Conservation (phyloP, 2,113 vertebrate species). For the Danionella cerebrum region DNA sequence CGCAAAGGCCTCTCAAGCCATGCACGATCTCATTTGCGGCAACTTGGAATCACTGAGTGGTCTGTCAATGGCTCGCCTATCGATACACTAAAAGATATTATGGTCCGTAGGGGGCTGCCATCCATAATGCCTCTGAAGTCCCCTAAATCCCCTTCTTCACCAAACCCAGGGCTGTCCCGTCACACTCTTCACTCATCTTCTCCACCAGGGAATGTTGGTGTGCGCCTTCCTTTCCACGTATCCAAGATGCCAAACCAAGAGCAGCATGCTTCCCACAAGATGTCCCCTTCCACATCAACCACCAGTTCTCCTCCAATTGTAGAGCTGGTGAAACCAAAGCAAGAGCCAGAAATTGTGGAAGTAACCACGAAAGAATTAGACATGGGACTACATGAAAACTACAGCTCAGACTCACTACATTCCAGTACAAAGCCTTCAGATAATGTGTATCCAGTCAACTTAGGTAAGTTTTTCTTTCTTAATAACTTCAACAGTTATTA, state of each 20-base stretch:
- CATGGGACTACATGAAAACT: slow-evolving; percentile 30
- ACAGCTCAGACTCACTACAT: slow-evolving; percentile 42
- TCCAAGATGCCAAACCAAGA: slow-evolving; percentile 52
- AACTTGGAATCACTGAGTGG: slow-evolving; percentile 95
- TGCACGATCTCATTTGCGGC: slow-evolving; percentile 86
- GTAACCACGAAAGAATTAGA: slow-evolving; percentile 47
- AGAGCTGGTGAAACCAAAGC: slow-evolving; percentile 58
- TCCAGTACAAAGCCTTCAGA: slow-evolving; percentile 54
- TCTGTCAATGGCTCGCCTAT: slow-evolving; percentile 91
- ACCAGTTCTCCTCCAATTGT: slow-evolving; percentile 15
- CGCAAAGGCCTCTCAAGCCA: slow-evolving; percentile 92
- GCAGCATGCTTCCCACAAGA: slow-evolving; percentile 46
- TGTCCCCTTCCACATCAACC: slow-evolving; percentile 31
- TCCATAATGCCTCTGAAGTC: slow-evolving; percentile 59
- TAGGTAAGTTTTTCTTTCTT: slow-evolving; percentile 46
- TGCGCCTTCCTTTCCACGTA: slow-evolving; percentile 58
- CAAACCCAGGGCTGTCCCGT: slow-evolving; percentile 34
- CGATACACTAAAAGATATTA: slow-evolving; percentile 75
- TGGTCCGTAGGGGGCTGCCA: slow-evolving; percentile 62
- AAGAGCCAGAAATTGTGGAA: slow-evolving; percentile 65
- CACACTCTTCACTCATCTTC: slow-evolving; percentile 51
- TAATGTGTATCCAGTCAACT: slow-evolving; percentile 56
- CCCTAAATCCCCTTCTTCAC: slow-evolving; percentile 58
- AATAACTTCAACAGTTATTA: background rate
- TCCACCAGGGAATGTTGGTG: slow-evolving; percentile 36